phyloP scores from a whole-genome alignment of 2,888 invertebrate genomes.

The Pardosa pseudoannulata region DNA sequence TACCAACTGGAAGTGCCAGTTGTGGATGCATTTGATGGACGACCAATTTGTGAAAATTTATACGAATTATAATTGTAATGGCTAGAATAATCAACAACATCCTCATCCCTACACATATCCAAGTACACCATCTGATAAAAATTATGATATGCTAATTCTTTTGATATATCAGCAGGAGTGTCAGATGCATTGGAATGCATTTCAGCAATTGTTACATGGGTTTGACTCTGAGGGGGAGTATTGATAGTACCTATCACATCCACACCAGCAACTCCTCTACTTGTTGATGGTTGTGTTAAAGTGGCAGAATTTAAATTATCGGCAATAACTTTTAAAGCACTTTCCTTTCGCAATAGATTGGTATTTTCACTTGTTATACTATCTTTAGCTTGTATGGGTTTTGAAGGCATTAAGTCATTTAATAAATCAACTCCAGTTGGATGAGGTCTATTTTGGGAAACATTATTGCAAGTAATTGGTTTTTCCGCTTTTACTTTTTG shows the following conservation, averaged over 20 bases:
- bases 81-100: constrained; percentile 47
- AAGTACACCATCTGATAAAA: constrained; percentile 47
- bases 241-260: not conserved
- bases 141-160: constrained; percentile 44
- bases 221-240: not conserved
- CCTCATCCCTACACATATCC: constrained; percentile 31
- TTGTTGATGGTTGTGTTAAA: not conserved
- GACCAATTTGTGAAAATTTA: constrained; percentile 64
- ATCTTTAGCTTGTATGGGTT: not conserved
- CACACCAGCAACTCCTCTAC: not conserved
- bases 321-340: constrained; percentile 50
- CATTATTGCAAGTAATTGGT: not conserved
- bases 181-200: constrained; percentile 1
- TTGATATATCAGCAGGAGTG: not conserved
- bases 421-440: constrained; percentile 34
- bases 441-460: not conserved
- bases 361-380: not conserved
- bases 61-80: constrained; percentile 61
- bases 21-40: constrained; percentile 33
- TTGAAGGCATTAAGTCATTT: constrained; percentile 21
- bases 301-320: constrained; percentile 11
- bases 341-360: constrained; percentile 30
- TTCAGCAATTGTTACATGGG: not conserved
- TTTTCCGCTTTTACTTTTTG: constrained; percentile 5
- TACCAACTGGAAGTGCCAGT: not conserved